Base-by-base conservation (phyloP, 2,113 vertebrate genomes). In the Hyla sarda region DNA sequence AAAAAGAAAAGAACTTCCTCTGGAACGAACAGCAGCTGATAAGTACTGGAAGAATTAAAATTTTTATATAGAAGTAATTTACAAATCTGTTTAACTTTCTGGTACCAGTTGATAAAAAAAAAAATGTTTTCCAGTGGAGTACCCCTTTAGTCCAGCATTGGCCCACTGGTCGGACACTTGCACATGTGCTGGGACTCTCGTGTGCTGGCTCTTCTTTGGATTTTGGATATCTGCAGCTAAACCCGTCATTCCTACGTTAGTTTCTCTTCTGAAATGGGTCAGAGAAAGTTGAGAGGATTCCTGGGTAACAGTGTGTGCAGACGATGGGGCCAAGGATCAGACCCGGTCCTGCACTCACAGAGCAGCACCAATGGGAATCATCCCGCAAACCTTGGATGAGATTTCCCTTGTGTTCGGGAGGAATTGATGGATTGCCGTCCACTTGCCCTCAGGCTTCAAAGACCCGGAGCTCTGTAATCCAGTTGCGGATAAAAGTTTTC, bases 401-500 rank as follows among this genome's bases (percentile, higher is more conserved):
- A 81, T 81, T 62, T 80, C 78, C 78, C 78, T 62, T 47, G 56
- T 47, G 56, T 10, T 81, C 34, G 3, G 5, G 21, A 62, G 77
- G 78, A 81, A 47, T 65, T 62, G 78, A 81, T 81, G 78, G 32
- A 81, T 81, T 12, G 47, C 34, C 23, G 10, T 65, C 37, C 17
- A 47, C 58, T 16, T 81, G n/a, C 78, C 78, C 78, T 58, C 34
- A 5, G 78, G 78, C 78, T 37, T 17, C 30, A 19, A n/a, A 80
- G 77, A 62, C 4, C 25, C 34, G 25, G 52, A 81, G 37, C 37
- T 45, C 78, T 25, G 7, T 28, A 81, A 81, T 81, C 78, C 78
- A 23, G 78, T 45, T 1, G 56, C 21, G 56, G 78, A 81, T 45
- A 62, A 65, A 28, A 45, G 34, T 47, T 60, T 19, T 45, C 34